Conservation (phyloP, 2,113 vertebrate species). For the Bubo scandiacus region DNA sequence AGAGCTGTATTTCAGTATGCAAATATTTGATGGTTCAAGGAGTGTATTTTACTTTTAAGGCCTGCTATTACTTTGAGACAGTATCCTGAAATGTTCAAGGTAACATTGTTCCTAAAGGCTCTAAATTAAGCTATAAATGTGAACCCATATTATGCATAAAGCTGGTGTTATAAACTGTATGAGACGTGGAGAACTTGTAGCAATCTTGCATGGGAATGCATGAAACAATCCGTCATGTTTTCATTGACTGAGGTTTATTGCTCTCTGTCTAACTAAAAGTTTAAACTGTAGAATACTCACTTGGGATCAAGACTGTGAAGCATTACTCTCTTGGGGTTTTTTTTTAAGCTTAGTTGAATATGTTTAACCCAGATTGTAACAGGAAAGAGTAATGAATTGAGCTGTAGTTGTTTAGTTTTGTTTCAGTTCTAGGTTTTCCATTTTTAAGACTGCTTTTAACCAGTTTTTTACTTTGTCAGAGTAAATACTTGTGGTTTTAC, state of each 20-base stretch:
- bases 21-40: accelerated
- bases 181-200: accelerated
- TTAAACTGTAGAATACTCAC: accelerated
- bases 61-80: accelerated
- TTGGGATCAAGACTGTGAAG: accelerated
- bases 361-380: accelerated
- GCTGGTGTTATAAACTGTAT: accelerated
- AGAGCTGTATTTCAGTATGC: accelerated
- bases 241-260: accelerated
- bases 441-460: not conserved
- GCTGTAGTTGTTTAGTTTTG: accelerated
- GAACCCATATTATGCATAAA: accelerated
- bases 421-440: accelerated
- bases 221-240: accelerated
- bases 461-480: accelerated
- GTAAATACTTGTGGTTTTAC: not conserved
- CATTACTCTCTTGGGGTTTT: not conserved
- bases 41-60: accelerated
- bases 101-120: accelerated
- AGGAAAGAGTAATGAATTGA: accelerated
- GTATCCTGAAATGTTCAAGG: accelerated
- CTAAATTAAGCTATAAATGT: not conserved
- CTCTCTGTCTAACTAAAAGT: accelerated
- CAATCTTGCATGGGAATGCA: accelerated
- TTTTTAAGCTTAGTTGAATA: accelerated